Percentiles rank a stretch among this genome's conserved stretches.
Evolutionary conservation across 2,113 vertebrate species (phyloP).

Genomic region (Casuarius casuarius): DNA sequence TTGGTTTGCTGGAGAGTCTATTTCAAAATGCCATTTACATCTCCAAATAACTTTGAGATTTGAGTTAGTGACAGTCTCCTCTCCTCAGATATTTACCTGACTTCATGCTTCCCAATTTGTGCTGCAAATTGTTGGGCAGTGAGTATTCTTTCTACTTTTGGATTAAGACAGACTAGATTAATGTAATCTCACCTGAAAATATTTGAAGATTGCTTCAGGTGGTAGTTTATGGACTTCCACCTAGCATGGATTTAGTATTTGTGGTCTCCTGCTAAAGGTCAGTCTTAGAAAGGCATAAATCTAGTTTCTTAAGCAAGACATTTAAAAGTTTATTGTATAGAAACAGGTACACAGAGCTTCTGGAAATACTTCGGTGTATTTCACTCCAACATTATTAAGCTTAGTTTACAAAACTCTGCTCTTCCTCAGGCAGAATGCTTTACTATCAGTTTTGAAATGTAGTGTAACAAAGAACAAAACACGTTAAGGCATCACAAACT

Average conservation of each 20-base stretch:
- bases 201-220: neutral
- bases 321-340: conserved; percentile 62
- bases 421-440: neutral
- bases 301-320: conserved; percentile 18
- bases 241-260: neutral
- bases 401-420: conserved; percentile 38
- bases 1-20: neutral
- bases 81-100: neutral
- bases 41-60: neutral
- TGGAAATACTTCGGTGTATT: conserved; percentile 39
- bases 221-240: neutral
- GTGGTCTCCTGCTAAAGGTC: neutral
- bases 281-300: neutral
- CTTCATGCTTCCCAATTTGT: neutral
- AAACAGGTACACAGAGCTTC: conserved; percentile 22
- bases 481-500: neutral
- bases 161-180: neutral
- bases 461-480: conserved; percentile 23
- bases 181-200: neutral
- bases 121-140: neutral
- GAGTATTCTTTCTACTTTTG: neutral
- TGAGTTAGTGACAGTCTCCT: neutral
- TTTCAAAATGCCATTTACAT: neutral
- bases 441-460: conserved; percentile 31
- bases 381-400: neutral